Evolutionary conservation across 2,888 invertebrate species (phyloP), one percentile per base, ranked within the genome.

Genomic region (Halictus quadricinctus): DNA sequence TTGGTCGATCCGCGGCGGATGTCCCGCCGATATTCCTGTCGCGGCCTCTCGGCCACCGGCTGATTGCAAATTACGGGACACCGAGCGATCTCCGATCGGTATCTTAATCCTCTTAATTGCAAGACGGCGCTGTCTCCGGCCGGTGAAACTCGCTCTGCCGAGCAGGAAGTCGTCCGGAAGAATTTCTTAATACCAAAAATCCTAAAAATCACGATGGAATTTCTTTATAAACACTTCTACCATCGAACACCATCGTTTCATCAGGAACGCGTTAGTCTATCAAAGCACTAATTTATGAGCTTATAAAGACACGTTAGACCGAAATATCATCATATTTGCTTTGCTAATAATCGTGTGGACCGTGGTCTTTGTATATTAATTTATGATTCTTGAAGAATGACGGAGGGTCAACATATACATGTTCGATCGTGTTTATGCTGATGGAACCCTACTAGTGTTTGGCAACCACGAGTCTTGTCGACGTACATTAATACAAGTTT

Each of bases 31-130:
- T 29, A 54, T 69, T 70, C 36, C 75, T 7, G 76, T 48, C 18
- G 76, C 48, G 12, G 36, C 8, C 54, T 54, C 46, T n/a, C 60
- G 41, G 76, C 72, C 60, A 74, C 69, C 25, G 43, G 54, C 66
- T 73, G 79, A 75, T 80, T 79, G 58, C 54, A 75, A 82, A 60
- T 82, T 82, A 82, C 80, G 74, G 50, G 43, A 66, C 77, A 50
- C 21, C 72, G 60, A 43, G 76, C 46, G 80, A 76, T 80, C 76
- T 58, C 46, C 69, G 73, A 82, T 79, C 60, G 41, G 79, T 79
- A 74, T 82, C 82, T 70, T 60, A 60, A 82, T 79, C 80, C 70
- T 6, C 74, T 82, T 80, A 80, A 82, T 70, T 75, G 79, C 73
- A 46, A 72, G 36, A 64, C 70, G 64, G 25, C 41, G 54, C 43